Evolutionary conservation across 1,140 invertebrate genomes (phyloP).

Genomic region (Trachymyrmex septentrionalis): DNA sequence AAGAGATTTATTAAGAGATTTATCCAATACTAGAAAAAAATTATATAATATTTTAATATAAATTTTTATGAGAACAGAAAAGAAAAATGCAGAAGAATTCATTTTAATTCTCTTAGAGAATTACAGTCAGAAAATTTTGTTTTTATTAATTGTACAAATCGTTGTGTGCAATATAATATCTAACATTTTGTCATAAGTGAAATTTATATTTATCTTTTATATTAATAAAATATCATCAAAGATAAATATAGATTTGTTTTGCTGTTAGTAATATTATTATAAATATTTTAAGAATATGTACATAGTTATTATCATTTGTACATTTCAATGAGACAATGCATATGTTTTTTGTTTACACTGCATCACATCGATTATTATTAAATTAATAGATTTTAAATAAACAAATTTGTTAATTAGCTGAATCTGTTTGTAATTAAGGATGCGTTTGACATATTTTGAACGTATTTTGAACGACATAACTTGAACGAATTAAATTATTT

Average conservation of each 20-base stretch:
- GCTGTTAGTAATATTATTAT: background rate
- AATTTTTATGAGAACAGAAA: background rate
- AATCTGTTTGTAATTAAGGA: background rate
- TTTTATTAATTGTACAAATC: conserved; percentile 3
- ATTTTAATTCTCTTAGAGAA: background rate
- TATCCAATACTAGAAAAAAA: background rate
- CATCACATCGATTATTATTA: background rate
- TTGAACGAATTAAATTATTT: background rate
- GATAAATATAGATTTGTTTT: background rate
- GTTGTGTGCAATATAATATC: background rate
- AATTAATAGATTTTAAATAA: background rate
- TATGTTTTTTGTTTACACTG: background rate
- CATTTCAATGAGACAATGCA: too few species aligned
- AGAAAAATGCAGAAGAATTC: background rate
- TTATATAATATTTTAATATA: background rate
- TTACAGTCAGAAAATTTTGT: background rate
- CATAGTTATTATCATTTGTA: background rate
- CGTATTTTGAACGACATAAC: too few species aligned
- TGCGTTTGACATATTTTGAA: background rate
- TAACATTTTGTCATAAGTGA: background rate
- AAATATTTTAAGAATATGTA: background rate
- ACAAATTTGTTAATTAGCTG: background rate
- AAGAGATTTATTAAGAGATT: background rate
- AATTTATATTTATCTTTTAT: conserved; percentile 15
- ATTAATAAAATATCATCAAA: background rate